phyloP scores from a whole-genome alignment of 2,113 vertebrate species.

The Microtus montanus region DNA sequence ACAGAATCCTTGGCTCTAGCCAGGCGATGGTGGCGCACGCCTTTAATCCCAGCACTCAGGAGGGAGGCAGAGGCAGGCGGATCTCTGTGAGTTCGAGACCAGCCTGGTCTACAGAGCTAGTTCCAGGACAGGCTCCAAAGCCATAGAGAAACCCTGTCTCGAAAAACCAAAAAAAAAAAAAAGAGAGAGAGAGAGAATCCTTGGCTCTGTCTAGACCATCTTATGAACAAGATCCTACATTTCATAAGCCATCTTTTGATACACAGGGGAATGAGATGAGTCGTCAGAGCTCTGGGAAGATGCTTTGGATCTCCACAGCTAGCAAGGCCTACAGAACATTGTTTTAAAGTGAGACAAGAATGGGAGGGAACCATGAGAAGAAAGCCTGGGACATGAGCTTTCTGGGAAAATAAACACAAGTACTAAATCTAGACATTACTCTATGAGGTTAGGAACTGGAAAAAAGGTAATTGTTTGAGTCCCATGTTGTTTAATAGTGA shows the following conservation, averaged over 20 bases:
- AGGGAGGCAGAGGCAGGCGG: no score
- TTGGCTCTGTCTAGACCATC: neutral
- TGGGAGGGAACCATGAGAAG: neutral
- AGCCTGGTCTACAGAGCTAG: no score
- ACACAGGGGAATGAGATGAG: neutral
- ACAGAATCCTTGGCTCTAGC: neutral
- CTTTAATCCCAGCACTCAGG: no score
- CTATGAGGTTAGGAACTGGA: constrained; percentile 11
- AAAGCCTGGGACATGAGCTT: neutral
- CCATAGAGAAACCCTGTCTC: no score
- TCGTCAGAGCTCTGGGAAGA: neutral
- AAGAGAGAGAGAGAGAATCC: no score
- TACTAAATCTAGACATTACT: constrained; percentile 18
- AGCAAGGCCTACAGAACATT: constrained; percentile 15
- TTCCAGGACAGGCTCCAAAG: no score
- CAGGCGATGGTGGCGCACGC: no score
- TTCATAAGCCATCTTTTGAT: neutral
- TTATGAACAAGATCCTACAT: neutral
- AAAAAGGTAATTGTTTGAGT: neutral
- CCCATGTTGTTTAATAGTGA: constrained; percentile 53
- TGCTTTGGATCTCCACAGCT: neutral
- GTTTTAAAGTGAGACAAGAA: constrained; percentile 30
- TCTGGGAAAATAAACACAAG: neutral
- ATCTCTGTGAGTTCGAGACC: no score
- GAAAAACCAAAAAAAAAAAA: no score